A percentile compares a stretch with the other conserved stretches of the same genome.
Evolutionary conservation across 2,888 invertebrate species (phyloP).

Genomic region (Oxyteleia sp.): DNA sequence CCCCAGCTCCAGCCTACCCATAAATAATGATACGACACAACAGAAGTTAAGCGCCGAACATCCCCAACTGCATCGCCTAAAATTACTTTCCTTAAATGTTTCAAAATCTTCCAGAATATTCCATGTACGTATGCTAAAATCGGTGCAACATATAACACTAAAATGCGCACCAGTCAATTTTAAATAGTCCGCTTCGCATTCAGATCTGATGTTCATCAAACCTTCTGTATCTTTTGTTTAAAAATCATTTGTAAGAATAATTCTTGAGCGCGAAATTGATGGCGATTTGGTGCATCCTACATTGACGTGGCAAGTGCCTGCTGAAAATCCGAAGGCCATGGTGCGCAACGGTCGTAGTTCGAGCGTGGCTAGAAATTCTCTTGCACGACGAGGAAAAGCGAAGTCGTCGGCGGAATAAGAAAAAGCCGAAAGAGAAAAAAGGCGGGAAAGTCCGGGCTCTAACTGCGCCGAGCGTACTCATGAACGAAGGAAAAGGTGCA

Average conservation of each 20-base stretch:
- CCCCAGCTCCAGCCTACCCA: not conserved
- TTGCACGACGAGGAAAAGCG: slow-evolving; percentile 58
- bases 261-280: not conserved
- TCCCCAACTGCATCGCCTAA: slow-evolving; percentile 19
- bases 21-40: slow-evolving; percentile 32
- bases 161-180: not conserved
- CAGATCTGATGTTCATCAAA: no score
- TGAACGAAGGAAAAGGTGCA: slow-evolving; percentile 35
- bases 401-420: slow-evolving; percentile 64
- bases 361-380: slow-evolving; percentile 66
- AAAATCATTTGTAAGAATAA: no score
- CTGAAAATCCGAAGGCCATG: slow-evolving; percentile 61
- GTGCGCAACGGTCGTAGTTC: slow-evolving; percentile 53
- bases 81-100: slow-evolving; percentile 37
- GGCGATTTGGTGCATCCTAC: slow-evolving; percentile 6
- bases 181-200: no score
- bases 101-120: no score
- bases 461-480: slow-evolving; percentile 53
- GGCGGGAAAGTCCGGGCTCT: slow-evolving; percentile 35
- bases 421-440: slow-evolving; percentile 31
- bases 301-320: not conserved
- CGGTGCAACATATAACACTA: not conserved
- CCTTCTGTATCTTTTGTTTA: no score
- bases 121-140: slow-evolving; percentile 6
- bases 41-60: slow-evolving; percentile 24